These are phyloP conservation scores for Drosophila pectinifera DNA, from an alignment of 1,140 invertebrate species.

Conservation along the genomic window DNA sequence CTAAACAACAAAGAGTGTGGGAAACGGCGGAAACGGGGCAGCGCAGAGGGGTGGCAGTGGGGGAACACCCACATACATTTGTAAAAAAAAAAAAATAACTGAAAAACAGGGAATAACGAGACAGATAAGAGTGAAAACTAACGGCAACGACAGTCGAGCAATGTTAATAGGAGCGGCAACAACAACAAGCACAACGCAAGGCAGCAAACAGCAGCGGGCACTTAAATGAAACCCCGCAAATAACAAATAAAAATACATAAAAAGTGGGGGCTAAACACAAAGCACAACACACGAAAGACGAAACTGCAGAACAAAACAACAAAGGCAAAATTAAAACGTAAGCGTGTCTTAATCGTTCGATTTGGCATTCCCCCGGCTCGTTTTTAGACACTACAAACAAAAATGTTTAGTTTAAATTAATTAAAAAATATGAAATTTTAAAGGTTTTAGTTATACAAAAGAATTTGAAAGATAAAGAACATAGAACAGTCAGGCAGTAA, in stretches of 20 bases:
- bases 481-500: too few relatives aligned
- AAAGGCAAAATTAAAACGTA: slow-evolving; percentile 61
- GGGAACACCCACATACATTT: slow-evolving; percentile 51
- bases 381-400: slow-evolving; percentile 15
- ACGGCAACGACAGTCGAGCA: slow-evolving; percentile 40
- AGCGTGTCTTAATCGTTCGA: slow-evolving; percentile 69
- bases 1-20: slow-evolving; percentile 25
- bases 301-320: slow-evolving; percentile 48
- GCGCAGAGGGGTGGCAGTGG: neutral
- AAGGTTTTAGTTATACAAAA: too few relatives aligned
- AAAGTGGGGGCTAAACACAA: slow-evolving; percentile 29
- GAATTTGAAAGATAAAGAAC: too few relatives aligned
- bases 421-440: neutral
- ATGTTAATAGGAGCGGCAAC: slow-evolving; percentile 50
- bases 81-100: slow-evolving; percentile 14
- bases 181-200: slow-evolving; percentile 15
- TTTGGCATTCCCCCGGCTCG: slow-evolving; percentile 40
- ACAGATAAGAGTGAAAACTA: slow-evolving; percentile 53
- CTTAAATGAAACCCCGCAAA: slow-evolving; percentile 73
- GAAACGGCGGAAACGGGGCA: neutral
- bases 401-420: neutral
- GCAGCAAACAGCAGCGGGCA: slow-evolving; percentile 40
- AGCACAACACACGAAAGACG: slow-evolving; percentile 20
- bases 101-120: slow-evolving; percentile 15
- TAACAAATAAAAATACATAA: slow-evolving; percentile 52